These are phyloP conservation scores for Spheniscus humboldti DNA, from an alignment of 2,797 vertebrate genomes.

Conservation along the genomic window DNA sequence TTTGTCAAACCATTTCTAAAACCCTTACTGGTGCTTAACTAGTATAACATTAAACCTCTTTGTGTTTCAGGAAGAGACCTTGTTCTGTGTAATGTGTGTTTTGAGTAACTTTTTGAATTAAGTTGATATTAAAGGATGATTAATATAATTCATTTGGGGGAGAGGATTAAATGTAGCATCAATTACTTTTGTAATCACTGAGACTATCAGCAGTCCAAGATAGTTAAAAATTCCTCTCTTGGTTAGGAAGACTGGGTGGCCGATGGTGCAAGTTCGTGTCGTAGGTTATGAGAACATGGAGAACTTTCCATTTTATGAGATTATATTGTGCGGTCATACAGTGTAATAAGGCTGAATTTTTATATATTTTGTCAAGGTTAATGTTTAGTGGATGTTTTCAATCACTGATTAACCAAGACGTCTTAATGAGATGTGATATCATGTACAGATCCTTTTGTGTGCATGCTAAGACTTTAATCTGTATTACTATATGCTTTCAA, in stretches of 20 bases:
- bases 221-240: not conserved
- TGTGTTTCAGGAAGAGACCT: not conserved
- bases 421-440: not conserved
- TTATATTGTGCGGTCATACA: not conserved
- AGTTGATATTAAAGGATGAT: not conserved
- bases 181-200: not conserved
- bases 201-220: not conserved
- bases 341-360: not conserved
- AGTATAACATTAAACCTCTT: not conserved
- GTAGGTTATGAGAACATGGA: not conserved
- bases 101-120: not conserved
- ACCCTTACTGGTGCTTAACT: not conserved
- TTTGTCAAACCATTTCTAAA: not conserved
- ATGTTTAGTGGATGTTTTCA: not conserved
- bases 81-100: not conserved
- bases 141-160: not conserved
- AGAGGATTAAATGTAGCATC: not conserved
- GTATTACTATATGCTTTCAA: slow-evolving; percentile 2
- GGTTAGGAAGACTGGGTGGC: not conserved
- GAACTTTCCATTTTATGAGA: not conserved
- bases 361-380: not conserved
- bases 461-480: not conserved
- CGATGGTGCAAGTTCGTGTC: not conserved
- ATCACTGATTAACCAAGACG: not conserved
- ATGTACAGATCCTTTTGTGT: not conserved